Conservation (phyloP, 2,113 vertebrate species). For the Fulica atra region DNA sequence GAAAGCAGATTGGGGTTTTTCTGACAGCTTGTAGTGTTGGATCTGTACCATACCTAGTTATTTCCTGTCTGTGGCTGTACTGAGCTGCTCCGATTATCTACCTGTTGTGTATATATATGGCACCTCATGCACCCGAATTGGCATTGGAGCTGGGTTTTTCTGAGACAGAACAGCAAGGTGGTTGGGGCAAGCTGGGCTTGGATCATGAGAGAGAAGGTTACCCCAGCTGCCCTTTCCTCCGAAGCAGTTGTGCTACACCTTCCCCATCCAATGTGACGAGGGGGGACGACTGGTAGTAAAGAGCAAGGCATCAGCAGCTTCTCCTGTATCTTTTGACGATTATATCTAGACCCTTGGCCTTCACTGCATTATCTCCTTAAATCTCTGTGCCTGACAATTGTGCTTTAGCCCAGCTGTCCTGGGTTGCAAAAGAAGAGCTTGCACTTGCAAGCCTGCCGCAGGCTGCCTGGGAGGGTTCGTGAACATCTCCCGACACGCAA, state of each 20-base stretch:
- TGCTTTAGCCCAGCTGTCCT: neutral
- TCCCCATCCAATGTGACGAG: neutral
- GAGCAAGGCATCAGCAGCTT: neutral
- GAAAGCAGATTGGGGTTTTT: neutral
- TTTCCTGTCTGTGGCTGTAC: neutral
- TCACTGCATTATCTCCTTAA: slow-evolving; percentile 1
- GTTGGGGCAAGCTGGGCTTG: neutral
- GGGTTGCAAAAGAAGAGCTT: neutral
- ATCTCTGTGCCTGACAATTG: slow-evolving; percentile 3
- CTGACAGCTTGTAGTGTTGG: neutral
- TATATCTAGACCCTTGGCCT: neutral
- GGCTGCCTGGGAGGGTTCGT: neutral
- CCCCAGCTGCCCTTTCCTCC: no score
- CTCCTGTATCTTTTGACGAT: neutral
- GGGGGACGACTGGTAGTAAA: neutral
- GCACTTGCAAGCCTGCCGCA: neutral
- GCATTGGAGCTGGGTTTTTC: accelerated
- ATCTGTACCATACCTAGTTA: neutral
- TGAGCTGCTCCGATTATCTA: neutral
- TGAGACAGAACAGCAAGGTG: neutral
- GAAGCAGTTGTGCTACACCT: neutral
- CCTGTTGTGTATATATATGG: accelerated
- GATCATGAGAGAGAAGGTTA: neutral
- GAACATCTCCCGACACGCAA: neutral
- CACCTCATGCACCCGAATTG: neutral